Conservation (phyloP, 2,888 invertebrate genomes). For the Nineta flava region DNA sequence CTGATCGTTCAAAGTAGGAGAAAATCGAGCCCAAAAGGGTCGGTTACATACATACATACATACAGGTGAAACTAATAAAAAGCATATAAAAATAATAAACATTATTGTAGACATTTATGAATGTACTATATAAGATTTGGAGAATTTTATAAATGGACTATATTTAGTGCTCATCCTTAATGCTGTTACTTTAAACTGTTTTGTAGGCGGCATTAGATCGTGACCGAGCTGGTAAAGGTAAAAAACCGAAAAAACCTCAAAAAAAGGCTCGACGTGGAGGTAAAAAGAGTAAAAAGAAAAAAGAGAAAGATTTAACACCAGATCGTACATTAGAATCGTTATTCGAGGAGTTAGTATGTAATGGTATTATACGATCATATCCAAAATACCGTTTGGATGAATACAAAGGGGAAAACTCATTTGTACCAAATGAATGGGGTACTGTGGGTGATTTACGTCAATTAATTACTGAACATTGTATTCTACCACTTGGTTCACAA, state of each 20-base stretch:
- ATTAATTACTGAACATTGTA: conserved; percentile 73
- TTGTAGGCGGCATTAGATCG: conserved; percentile 52
- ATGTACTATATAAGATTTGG: too few relatives aligned
- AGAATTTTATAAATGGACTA: too few relatives aligned
- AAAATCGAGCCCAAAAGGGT: too few relatives aligned
- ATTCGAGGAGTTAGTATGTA: conserved; percentile 79
- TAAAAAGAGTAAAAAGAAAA: conserved; percentile 84
- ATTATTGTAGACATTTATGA: too few relatives aligned
- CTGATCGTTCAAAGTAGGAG: too few relatives aligned
- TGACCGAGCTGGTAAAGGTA: conserved; percentile 55
- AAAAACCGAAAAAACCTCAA: conserved; percentile 58
- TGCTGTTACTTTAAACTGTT: background rate
- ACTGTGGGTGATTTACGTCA: conserved; percentile 69
- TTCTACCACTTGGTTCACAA: conserved; percentile 68
- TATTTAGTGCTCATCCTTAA: background rate
- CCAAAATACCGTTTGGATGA: conserved; percentile 48
- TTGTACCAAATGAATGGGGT: conserved; percentile 24
- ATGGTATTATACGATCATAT: conserved; percentile 76
- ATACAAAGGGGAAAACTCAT: conserved; percentile 69
- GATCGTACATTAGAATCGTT: conserved; percentile 81
- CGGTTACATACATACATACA: too few relatives aligned
- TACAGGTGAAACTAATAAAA: too few relatives aligned
- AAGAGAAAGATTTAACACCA: conserved; percentile 86
- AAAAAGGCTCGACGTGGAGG: conserved; percentile 64
- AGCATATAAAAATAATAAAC: too few relatives aligned